These are phyloP conservation scores for Amphiprion clarkii DNA, from an alignment of 2,797 vertebrate species.

Conservation along the genomic window DNA sequence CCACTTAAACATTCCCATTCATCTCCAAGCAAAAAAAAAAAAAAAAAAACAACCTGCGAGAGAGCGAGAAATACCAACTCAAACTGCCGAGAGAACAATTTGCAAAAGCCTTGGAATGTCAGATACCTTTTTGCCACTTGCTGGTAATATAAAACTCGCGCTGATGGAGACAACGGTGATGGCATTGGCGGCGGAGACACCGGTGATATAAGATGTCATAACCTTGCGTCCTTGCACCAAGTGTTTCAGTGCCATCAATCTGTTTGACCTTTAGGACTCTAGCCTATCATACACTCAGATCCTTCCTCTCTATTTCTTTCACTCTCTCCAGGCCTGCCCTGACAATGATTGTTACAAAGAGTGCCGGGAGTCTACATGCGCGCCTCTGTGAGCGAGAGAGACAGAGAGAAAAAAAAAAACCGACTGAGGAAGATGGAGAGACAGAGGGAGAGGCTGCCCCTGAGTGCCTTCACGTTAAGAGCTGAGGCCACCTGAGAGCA, in stretches of 20 bases:
- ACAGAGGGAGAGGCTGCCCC: slow-evolving; percentile 39
- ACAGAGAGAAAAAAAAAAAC: not conserved
- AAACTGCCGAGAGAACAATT: slow-evolving; percentile 68
- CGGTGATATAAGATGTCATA: slow-evolving; percentile 77
- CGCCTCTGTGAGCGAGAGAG: slow-evolving; percentile 4
- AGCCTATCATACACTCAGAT: slow-evolving; percentile 46
- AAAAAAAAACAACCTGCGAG: slow-evolving; percentile 45
- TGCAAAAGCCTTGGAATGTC: slow-evolving; percentile 74
- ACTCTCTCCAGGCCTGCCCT: slow-evolving; percentile 54
- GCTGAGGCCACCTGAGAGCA: slow-evolving; percentile 71
- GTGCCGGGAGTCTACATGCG: slow-evolving; percentile 17
- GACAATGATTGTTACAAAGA: slow-evolving; percentile 63
- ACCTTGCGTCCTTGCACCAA: slow-evolving; percentile 64
- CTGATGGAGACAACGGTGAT: slow-evolving; percentile 62
- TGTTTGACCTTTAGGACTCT: slow-evolving; percentile 73
- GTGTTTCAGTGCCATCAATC: slow-evolving; percentile 66
- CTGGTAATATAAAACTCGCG: slow-evolving; percentile 66
- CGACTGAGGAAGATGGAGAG: slow-evolving; percentile 47
- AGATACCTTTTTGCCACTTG: slow-evolving; percentile 68
- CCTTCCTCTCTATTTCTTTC: slow-evolving; percentile 59
- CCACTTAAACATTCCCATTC: slow-evolving; percentile 81
- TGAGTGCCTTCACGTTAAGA: slow-evolving; percentile 61
- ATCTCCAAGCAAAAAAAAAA: slow-evolving; percentile 59
- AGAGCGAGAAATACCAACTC: slow-evolving; percentile 65
- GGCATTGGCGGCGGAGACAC: slow-evolving; percentile 48